Evolutionary conservation across 1,140 invertebrate genomes (phyloP), one percentile per base, ranked within the genome.

Genomic region (Prorops nasuta): DNA sequence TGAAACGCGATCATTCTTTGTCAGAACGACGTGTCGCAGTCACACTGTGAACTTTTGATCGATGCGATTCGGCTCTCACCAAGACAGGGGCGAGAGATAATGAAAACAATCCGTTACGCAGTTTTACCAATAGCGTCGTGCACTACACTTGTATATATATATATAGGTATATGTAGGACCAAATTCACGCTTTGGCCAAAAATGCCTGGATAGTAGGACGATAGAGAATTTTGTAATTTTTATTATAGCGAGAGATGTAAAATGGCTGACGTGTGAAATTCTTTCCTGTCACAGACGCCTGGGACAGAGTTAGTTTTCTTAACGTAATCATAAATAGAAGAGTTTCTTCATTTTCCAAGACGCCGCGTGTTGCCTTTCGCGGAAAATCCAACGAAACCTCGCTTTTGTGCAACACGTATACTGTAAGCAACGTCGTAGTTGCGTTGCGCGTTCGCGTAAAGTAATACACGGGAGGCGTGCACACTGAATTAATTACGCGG

Each of bases 11-110:
- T 68, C 66, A 49, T 58, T 68, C 66, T 63, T 63, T 68, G 66
- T 68, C 66, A 65, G 46, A 19, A 44, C 56, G 63, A 68, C 52
- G 56, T 68, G 66, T 68, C 66, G 63, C 59, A 58, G 54, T 55
- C 47, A 45, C 48, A 56, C 44, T 35, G 35, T 45, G 50, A 54
- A 58, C 44, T 52, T 55, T 63, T 66, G 63, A 67, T 67, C 60
- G 64, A 67, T 67, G 59, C 43, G 52, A 54, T 51, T 53, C 34
- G n/a, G 20, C 20, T 34, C 46, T 50, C 40, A 34, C 17, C 24
- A 18, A 31, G 46, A 42, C 10, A 34, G 42, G 31, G 32, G 44
- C 24, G 19, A 16, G 34, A 54, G 39, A 52, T 65, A 64, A 65
- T 65, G 62, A 62, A 64, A 65, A 59, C 53, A 45, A 65, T 65